A percentile compares a stretch with the other conserved stretches of the same genome.
Evolutionary conservation across 1,140 invertebrate genomes (phyloP).

Genomic region (Trissolcus basalis): DNA sequence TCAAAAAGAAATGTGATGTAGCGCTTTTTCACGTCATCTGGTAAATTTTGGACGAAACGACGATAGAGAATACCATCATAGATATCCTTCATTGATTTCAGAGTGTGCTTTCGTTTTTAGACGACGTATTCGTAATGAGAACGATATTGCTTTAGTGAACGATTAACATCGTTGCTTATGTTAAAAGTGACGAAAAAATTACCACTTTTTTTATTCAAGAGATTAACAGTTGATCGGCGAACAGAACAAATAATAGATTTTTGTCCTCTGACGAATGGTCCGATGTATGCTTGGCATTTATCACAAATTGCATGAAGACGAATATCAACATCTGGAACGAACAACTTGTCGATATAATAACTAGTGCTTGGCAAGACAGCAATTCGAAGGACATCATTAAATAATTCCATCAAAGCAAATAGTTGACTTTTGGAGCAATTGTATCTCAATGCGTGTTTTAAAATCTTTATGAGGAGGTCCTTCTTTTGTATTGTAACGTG

Average conservation of each 20-base stretch:
- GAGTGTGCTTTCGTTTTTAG: too few species aligned
- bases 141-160: too few species aligned
- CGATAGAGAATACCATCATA: not conserved
- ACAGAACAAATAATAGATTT: not conserved
- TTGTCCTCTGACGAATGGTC: not conserved
- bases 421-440: not conserved
- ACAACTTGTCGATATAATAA: not conserved
- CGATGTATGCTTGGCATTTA: not conserved
- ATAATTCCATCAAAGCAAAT: not conserved
- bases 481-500: too few species aligned
- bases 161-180: not conserved
- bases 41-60: not conserved
- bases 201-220: not conserved
- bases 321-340: not conserved
- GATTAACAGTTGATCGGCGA: not conserved
- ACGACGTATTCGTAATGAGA: too few species aligned
- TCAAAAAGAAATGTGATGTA: not conserved
- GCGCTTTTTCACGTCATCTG: not conserved
- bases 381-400: not conserved
- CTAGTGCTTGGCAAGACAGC: not conserved
- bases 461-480: not conserved
- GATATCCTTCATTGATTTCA: not conserved
- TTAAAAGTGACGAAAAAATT: not conserved
- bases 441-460: not conserved
- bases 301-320: not conserved